These are phyloP conservation scores for Cuculus canorus DNA, from an alignment of 2,797 vertebrate species.

Conservation along the genomic window DNA sequence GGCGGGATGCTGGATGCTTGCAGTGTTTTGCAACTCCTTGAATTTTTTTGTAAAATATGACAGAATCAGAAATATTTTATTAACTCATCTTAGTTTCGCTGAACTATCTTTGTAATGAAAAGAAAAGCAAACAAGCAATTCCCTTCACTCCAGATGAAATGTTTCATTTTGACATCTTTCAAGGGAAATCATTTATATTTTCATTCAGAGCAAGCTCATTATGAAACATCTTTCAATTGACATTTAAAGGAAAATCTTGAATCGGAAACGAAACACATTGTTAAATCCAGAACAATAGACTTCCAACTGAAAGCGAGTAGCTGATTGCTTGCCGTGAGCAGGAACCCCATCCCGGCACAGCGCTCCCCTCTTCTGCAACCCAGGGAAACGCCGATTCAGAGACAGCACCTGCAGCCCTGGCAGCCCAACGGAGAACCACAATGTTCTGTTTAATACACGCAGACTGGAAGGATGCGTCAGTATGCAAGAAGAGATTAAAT, in stretches of 20 bases:
- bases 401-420: not conserved
- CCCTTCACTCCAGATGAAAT: not conserved
- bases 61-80: slow-evolving; percentile 5
- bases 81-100: slow-evolving; percentile 25
- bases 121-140: slow-evolving; percentile 33
- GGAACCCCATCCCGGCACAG: not conserved
- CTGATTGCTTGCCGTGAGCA: not conserved
- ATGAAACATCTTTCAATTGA: not conserved
- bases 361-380: not conserved
- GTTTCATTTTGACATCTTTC: not conserved
- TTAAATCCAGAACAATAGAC: not conserved
- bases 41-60: not conserved
- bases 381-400: not conserved
- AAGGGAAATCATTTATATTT: slow-evolving; percentile 19
- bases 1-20: not conserved
- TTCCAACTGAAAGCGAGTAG: not conserved
- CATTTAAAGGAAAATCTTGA: not conserved
- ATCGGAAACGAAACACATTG: not conserved
- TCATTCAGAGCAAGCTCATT: not conserved
- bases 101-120: slow-evolving; percentile 18
- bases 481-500: not conserved
- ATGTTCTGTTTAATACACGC: fast-evolving
- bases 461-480: not conserved
- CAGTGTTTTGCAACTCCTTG: not conserved
- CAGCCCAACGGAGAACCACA: not conserved